A percentile compares a stretch with the other conserved stretches of the same genome.
Conservation (phyloP, 35 echinoderm and acorn worm genomes). For the Stichopus chloronotus region DNA sequence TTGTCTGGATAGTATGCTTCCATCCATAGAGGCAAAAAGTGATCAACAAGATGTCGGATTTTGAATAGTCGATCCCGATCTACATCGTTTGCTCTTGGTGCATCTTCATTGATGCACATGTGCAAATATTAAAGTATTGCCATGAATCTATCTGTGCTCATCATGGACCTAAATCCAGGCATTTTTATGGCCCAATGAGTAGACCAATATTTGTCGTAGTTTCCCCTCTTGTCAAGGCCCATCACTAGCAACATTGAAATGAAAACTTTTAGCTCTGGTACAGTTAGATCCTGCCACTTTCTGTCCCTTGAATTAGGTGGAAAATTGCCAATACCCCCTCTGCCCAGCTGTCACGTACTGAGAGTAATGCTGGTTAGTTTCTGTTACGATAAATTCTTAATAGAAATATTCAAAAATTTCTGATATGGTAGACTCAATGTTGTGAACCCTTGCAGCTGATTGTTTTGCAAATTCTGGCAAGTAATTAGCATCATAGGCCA, state of each 20-base stretch:
- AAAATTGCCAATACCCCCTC: no score
- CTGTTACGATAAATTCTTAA: neutral
- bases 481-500: neutral
- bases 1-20: neutral
- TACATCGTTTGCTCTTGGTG: neutral
- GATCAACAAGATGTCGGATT: neutral
- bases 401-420: neutral
- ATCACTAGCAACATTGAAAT: neutral
- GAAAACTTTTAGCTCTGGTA: no score
- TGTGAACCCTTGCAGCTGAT: neutral
- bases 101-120: neutral
- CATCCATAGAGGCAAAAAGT: neutral
- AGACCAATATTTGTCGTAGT: neutral
- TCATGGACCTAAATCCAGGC: neutral
- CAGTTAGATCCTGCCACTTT: neutral
- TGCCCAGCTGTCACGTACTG: neutral
- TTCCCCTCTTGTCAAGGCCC: neutral
- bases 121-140: neutral
- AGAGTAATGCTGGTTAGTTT: neutral
- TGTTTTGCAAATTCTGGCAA: neutral
- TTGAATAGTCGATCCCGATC: neutral
- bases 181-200: neutral
- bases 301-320: no score
- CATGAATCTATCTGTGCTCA: neutral
- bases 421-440: neutral